A percentile compares a stretch with the other conserved stretches of the same genome.
Evolutionary conservation across 2,888 invertebrate genomes (phyloP).

Genomic region (Hypomecis atomaria): DNA sequence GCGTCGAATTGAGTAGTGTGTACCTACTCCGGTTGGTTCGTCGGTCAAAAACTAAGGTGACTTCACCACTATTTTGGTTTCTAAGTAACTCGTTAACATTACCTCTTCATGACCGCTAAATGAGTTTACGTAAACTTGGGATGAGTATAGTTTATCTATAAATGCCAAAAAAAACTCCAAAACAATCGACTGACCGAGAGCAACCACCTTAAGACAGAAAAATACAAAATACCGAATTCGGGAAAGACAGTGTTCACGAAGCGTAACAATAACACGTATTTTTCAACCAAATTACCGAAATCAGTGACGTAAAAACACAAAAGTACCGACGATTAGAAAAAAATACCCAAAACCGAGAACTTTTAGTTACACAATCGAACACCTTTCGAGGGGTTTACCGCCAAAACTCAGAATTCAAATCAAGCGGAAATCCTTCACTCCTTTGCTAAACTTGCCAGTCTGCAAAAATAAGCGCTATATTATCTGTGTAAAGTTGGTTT

Average conservation of each 20-base stretch:
- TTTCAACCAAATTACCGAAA: conserved; percentile 41
- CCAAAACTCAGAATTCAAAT: conserved; percentile 57
- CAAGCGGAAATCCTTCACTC: conserved; percentile 62
- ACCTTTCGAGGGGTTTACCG: conserved; percentile 71
- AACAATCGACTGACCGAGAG: no score
- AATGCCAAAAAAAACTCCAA: no score
- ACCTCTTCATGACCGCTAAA: no score
- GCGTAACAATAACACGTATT: conserved; percentile 26
- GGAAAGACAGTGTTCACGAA: conserved; percentile 10
- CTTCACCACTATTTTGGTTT: no score
- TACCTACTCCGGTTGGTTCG: no score
- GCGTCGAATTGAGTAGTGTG: no score
- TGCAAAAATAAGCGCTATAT: conserved; percentile 31
- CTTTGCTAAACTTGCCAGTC: conserved; percentile 28
- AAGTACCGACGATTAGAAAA: conserved; percentile 58
- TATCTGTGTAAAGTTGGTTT: conserved; percentile 22
- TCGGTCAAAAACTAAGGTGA: no score
- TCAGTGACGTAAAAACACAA: conserved; percentile 60
- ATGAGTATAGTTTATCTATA: no score
- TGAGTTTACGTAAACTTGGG: no score
- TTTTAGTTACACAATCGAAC: conserved; percentile 76
- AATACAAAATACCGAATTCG: not conserved
- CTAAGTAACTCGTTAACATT: no score
- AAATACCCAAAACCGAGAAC: conserved; percentile 45
- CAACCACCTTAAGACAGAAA: not conserved